Base-by-base conservation (phyloP, 2,888 invertebrate genomes). In the Tupiocoris notatus region DNA sequence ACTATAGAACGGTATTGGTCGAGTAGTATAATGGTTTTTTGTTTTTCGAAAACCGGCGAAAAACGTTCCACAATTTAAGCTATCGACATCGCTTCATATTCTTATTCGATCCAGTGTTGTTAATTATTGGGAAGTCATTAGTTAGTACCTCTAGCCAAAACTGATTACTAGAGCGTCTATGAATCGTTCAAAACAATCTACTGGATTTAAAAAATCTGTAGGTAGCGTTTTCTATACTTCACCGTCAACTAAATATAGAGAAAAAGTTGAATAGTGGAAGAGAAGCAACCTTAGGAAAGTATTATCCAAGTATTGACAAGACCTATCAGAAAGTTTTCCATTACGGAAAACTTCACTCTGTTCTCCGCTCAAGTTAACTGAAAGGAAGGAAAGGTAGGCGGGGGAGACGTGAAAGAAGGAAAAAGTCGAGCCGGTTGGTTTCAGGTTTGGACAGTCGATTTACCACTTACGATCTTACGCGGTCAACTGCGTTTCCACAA, bases 281-380 rank as follows among this genome's bases (percentile, higher is more conserved):
- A 12, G 39, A 39, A 39, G 39, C 39, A 39, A 23, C 58, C 24
- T 59, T 20, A 17, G 25, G 59, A 67, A 70, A 59, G 70, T 70
- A 70, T 70, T 39, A 59, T 25, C 70, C 25, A 70, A 70, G 70
- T 70, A 70, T 70, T 70, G 70, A 70, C 58, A 70, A 67, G 67
- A 21, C 67, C 67, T 67, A 57, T 67, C 67, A 67, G 56, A 67
- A 67, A 67, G 67, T 67, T 67, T 67, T 57, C 67, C 56, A 67
- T 67, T 67, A 67, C 54, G 56, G 67, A 67, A 67, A 67, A 67
- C 67, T 67, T 67, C 67, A 22, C 20, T 54, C 67, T 56, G 23
- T n/a, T 9, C 65, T 23, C 63, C 23, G 22, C 39, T 39, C 39
- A 39, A 39, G 6, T 39, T 12, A 12, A 39, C 39, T 39, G 39